Percentiles rank a stretch among this genome's conserved stretches.
Evolutionary conservation across 2,888 invertebrate genomes (phyloP).

Genomic region (Netelia fuscicornis): DNA sequence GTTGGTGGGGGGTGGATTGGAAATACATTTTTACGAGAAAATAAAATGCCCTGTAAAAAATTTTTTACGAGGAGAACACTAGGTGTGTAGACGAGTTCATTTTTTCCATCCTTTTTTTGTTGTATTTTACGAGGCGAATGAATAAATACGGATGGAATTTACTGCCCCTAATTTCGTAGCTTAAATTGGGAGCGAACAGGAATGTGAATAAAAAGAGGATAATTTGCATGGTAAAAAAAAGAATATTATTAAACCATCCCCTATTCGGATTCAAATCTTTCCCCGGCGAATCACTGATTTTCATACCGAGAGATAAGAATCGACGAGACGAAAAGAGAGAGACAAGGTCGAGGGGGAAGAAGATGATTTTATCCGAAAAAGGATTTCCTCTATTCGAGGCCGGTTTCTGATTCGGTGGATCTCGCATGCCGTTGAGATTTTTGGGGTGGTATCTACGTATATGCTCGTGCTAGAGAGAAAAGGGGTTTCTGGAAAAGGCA

Average conservation of each 20-base stretch:
- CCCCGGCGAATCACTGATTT: neutral
- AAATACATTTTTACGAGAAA: neutral
- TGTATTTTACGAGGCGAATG: neutral
- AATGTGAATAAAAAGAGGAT: neutral
- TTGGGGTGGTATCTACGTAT: neutral
- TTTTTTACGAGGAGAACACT: neutral
- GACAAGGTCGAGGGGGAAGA: neutral
- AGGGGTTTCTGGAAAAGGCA: conserved; percentile 43
- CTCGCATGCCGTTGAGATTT: conserved; percentile 42
- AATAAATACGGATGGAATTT: neutral
- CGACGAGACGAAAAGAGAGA: neutral
- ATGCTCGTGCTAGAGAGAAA: conserved; percentile 1
- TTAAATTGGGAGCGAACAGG: neutral
- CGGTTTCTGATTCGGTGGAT: conserved; percentile 31
- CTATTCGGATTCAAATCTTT: neutral
- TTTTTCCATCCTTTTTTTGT: neutral
- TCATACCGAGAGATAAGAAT: neutral
- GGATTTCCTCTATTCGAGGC: conserved; percentile 7
- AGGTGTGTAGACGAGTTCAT: neutral
- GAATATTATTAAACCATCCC: too few relatives aligned
- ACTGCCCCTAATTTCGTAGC: neutral
- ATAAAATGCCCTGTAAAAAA: neutral
- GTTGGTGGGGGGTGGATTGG: neutral
- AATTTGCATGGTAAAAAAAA: neutral
- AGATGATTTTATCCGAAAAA: conserved; percentile 5